A percentile compares a stretch with the other conserved stretches of the same genome.
These are phyloP conservation scores for Xenotilapia longispinis DNA, from an alignment of 2,113 vertebrate species.

Conservation along the genomic window DNA sequence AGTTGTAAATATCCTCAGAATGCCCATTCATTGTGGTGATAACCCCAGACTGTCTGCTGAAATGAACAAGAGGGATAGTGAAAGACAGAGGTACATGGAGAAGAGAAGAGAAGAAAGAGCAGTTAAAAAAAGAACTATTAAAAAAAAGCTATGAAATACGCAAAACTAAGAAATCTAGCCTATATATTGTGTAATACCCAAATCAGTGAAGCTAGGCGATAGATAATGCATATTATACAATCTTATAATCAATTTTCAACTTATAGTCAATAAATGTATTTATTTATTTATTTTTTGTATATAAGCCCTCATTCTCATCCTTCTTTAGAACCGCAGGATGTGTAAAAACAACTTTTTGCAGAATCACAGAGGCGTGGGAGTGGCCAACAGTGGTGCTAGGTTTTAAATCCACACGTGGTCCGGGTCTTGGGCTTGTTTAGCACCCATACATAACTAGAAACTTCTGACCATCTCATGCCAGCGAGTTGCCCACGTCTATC, in stretches of 20 bases:
- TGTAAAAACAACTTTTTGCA: neutral
- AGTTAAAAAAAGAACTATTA: neutral
- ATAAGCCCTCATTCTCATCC: neutral
- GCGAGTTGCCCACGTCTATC: neutral
- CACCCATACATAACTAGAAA: constrained; percentile 20
- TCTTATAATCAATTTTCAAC: neutral
- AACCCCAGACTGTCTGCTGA: neutral
- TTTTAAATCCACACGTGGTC: constrained; percentile 74
- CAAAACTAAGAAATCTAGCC: neutral
- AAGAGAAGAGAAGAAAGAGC: neutral
- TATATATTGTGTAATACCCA: neutral
- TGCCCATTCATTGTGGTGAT: neutral
- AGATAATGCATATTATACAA: neutral
- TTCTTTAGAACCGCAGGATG: neutral
- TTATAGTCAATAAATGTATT: neutral
- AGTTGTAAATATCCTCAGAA: neutral
- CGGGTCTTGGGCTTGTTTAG: constrained; percentile 27
- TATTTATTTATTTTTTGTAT: neutral
- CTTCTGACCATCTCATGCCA: constrained; percentile 45
- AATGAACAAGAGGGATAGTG: neutral
- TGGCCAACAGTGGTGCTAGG: constrained; percentile 15
- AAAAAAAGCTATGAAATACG: neutral
- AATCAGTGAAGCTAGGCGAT: neutral
- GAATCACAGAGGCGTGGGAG: constrained; percentile 18
- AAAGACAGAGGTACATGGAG: neutral